A percentile compares a stretch with the other conserved stretches of the same genome.
These are phyloP conservation scores for Neodiprion pinetum DNA, from an alignment of 1,140 invertebrate genomes.

Conservation along the genomic window DNA sequence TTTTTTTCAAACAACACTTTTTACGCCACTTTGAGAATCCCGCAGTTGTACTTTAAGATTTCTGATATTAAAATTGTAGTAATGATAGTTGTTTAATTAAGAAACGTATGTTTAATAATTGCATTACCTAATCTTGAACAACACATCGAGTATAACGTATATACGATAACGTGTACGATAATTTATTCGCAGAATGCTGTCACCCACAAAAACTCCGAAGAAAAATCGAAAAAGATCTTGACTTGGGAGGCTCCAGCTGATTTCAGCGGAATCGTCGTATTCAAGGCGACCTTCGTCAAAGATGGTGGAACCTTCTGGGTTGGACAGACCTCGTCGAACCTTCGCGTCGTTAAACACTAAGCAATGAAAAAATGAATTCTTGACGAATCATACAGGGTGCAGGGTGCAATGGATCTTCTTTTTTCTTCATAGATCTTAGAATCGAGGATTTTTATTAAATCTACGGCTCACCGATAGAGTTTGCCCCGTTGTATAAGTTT, in stretches of 20 bases:
- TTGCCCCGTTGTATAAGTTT: no score
- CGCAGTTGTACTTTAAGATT: background rate
- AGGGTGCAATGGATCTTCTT: no score
- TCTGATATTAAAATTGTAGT: background rate
- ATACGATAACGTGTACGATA: background rate
- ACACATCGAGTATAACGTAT: no score
- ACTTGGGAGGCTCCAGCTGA: slow-evolving; percentile 51
- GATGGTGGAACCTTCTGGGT: slow-evolving; percentile 58
- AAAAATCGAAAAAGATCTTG: slow-evolving; percentile 41
- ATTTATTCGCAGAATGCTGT: slow-evolving; percentile 44
- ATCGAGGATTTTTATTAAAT: no score
- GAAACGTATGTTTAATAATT: no score
- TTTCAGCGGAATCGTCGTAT: slow-evolving; percentile 51
- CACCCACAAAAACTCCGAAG: slow-evolving; percentile 50
- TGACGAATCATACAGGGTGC: no score
- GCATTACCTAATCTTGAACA: no score
- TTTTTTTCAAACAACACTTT: background rate
- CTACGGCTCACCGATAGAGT: no score
- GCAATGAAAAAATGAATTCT: no score
- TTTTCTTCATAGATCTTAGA: no score
- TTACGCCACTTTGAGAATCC: slow-evolving; percentile 8
- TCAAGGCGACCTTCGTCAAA: slow-evolving; percentile 55
- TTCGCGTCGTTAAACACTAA: background rate
- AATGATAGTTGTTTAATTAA: no score
- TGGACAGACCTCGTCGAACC: slow-evolving; percentile 23